Evolutionary conservation across 2,797 vertebrate genomes (phyloP).

Genomic region (Limnodromus scolopaceus): DNA sequence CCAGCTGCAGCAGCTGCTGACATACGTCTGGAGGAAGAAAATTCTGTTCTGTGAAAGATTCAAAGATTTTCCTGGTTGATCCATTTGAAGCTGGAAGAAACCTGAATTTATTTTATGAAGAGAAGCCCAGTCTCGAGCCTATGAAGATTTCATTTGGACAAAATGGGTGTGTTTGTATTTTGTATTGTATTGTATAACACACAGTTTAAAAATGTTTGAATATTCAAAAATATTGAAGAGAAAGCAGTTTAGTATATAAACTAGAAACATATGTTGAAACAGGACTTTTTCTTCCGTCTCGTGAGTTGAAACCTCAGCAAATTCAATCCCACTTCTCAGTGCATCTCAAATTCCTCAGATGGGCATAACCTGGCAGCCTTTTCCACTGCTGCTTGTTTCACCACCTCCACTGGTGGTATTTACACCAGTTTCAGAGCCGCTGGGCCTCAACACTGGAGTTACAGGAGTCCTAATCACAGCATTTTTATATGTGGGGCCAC

Average conservation of each 20-base stretch:
- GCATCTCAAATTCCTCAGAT: not conserved
- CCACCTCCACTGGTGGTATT: not conserved
- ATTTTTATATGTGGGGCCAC: not conserved
- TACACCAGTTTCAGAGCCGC: not conserved
- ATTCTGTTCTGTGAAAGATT: not conserved
- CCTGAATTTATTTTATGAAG: not conserved
- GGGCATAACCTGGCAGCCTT: not conserved
- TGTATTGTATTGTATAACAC: not conserved
- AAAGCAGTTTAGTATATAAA: not conserved
- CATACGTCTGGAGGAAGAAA: slow-evolving; percentile 14
- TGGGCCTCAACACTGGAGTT: not conserved
- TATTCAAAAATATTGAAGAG: not conserved
- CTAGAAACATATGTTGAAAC: not conserved
- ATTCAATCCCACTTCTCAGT: not conserved
- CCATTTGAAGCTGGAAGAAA: not conserved
- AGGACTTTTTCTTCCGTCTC: not conserved
- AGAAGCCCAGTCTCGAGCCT: not conserved
- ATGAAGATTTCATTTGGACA: not conserved
- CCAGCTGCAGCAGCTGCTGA: slow-evolving; percentile 23
- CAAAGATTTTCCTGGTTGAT: not conserved
- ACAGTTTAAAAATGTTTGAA: not conserved
- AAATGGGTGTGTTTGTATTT: not conserved
- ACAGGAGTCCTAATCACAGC: not conserved
- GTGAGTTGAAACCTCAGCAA: not conserved
- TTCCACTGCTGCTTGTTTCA: not conserved